Percentiles rank a stretch among this genome's conserved stretches.
Evolutionary conservation across 2,113 vertebrate genomes (phyloP).

Genomic region (Xerus inauris): DNA sequence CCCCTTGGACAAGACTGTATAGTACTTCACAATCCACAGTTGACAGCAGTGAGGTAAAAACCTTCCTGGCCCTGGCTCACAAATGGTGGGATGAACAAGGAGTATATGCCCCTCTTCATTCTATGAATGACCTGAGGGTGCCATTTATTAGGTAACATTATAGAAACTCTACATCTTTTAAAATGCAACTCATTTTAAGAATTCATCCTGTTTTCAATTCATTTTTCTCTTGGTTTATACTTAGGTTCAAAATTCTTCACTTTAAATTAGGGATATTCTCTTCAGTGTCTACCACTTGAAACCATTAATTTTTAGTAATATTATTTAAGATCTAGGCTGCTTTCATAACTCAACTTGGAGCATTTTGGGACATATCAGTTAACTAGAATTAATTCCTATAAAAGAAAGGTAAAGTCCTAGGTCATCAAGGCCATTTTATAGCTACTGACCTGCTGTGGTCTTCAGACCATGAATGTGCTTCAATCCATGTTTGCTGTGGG

Average conservation of each 20-base stretch:
- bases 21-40: constrained; percentile 88
- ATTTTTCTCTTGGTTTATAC: constrained; percentile 45
- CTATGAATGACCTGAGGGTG: constrained; percentile 97
- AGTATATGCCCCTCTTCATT: constrained; percentile 92
- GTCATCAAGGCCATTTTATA: constrained; percentile 28
- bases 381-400: constrained; percentile 28
- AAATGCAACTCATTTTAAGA: neutral
- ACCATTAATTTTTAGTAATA: constrained; percentile 24
- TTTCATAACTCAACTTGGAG: constrained; percentile 50
- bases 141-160: constrained; percentile 94
- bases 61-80: constrained; percentile 91
- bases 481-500: neutral
- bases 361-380: neutral
- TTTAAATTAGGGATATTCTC: constrained; percentile 50
- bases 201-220: constrained; percentile 31
- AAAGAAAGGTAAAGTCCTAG: neutral
- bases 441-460: neutral
- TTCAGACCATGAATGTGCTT: neutral
- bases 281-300: constrained; percentile 7
- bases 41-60: constrained; percentile 92
- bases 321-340: neutral
- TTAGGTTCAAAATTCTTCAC: constrained; percentile 34
- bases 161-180: constrained; percentile 11
- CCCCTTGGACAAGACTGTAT: constrained; percentile 68
- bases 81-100: constrained; percentile 98